phyloP scores from a whole-genome alignment of 2,797 vertebrate species.

The Chelmon rostratus region DNA sequence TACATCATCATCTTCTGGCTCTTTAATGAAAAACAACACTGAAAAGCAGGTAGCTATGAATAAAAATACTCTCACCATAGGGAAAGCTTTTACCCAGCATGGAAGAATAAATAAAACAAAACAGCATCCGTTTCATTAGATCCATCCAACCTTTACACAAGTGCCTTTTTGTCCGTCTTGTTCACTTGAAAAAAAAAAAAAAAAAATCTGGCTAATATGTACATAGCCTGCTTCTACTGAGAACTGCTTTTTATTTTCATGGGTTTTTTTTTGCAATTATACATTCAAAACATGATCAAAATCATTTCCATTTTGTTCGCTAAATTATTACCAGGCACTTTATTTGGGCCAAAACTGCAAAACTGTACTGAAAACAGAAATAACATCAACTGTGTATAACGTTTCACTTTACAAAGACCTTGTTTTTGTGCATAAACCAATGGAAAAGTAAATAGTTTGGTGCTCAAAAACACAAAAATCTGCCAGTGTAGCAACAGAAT shows the following conservation, averaged over 20 bases:
- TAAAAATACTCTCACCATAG: constrained; percentile 84
- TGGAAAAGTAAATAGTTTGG: neutral
- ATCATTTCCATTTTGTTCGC: constrained; percentile 43
- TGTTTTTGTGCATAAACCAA: constrained; percentile 26
- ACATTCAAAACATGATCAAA: constrained; percentile 78
- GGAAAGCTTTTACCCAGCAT: constrained; percentile 83
- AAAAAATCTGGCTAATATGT: constrained; percentile 41
- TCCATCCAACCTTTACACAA: constrained; percentile 77
- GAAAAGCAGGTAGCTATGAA: constrained; percentile 73
- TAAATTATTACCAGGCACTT: constrained; percentile 77
- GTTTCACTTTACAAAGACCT: constrained; percentile 53
- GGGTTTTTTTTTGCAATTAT: constrained; percentile 57
- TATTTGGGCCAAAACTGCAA: constrained; percentile 63
- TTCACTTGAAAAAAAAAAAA: constrained; percentile 23
- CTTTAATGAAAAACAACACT: constrained; percentile 74
- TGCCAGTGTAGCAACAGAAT: constrained; percentile 52
- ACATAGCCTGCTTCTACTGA: constrained; percentile 27
- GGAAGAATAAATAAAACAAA: constrained; percentile 82
- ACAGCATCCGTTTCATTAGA: constrained; percentile 69
- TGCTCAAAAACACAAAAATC: constrained; percentile 16
- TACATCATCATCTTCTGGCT: constrained; percentile 69
- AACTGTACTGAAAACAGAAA: constrained; percentile 50
- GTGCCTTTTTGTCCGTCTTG: constrained; percentile 71
- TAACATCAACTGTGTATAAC: constrained; percentile 2
- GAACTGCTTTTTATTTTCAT: constrained; percentile 25